phyloP scores from a whole-genome alignment of 2,888 invertebrate species.

The Luffia ferchaultella region DNA sequence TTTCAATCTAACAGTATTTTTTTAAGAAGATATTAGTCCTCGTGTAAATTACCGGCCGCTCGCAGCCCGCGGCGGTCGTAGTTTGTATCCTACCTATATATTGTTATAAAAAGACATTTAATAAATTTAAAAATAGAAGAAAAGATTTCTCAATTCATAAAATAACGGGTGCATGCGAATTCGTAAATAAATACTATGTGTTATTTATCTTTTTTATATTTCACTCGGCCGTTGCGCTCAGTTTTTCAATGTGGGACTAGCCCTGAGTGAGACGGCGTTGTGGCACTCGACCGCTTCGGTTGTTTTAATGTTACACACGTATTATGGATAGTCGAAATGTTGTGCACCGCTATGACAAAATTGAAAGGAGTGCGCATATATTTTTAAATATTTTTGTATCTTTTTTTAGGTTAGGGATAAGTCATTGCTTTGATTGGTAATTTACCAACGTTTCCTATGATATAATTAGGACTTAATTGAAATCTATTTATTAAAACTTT shows the following conservation, averaged over 20 bases:
- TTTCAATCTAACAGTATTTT: conserved; percentile 68
- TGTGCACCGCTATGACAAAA: conserved; percentile 52
- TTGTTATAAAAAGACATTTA: conserved; percentile 57
- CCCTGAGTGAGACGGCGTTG: too few relatives aligned
- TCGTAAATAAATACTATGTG: conserved; percentile 58
- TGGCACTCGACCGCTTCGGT: too few relatives aligned
- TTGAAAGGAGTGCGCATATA: conserved; percentile 53
- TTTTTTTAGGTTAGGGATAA: conserved; percentile 65
- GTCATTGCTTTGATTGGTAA: conserved; percentile 20
- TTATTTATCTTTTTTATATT: conserved; percentile 66
- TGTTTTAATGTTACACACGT: too few relatives aligned
- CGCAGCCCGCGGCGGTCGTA: conserved; percentile 48
- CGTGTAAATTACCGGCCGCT: conserved; percentile 55
- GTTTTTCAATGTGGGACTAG: conserved; percentile 55
- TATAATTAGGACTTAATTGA: conserved; percentile 51
- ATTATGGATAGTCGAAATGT: conserved; percentile 16
- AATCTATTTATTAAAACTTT: conserved; percentile 46
- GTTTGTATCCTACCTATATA: conserved; percentile 50
- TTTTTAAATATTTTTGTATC: conserved; percentile 67
- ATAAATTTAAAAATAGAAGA: conserved; percentile 48
- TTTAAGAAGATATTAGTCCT: conserved; percentile 67
- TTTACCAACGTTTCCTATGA: conserved; percentile 45
- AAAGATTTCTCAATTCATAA: conserved; percentile 60
- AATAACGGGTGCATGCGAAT: conserved; percentile 63
- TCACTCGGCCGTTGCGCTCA: conserved; percentile 51